A percentile compares a stretch with the other conserved stretches of the same genome.
Conservation (phyloP, 2,113 vertebrate genomes). For the Jaculus jaculus region DNA sequence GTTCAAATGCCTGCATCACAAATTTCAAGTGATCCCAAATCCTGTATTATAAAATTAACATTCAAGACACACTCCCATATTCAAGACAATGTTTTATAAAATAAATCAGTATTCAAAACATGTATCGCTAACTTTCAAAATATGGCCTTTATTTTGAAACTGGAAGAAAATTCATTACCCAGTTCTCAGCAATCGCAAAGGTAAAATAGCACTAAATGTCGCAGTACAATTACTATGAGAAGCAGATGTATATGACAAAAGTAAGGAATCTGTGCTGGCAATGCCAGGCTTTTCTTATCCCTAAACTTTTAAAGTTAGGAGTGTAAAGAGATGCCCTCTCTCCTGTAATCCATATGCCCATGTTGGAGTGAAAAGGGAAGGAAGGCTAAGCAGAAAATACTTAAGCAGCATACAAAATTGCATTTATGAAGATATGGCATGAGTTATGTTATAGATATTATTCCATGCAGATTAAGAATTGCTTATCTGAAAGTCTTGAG, state of each 20-base stretch:
- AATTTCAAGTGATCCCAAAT: neutral
- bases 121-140: neutral
- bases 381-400: neutral
- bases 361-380: neutral
- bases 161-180: neutral
- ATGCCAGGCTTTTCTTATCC: neutral
- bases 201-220: neutral
- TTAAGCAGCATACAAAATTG: neutral
- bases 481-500: neutral
- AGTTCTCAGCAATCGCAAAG: conserved; percentile 6
- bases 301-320: neutral
- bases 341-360: neutral
- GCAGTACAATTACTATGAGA: neutral
- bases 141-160: neutral
- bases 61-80: neutral
- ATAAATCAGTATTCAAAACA: neutral
- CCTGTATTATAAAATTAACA: neutral
- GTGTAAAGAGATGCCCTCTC: neutral
- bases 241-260: neutral
- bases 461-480: neutral
- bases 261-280: neutral
- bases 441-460: neutral
- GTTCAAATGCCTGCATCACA: neutral
- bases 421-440: neutral
- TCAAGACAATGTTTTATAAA: conserved; percentile 16